Conservation (phyloP, 2,888 invertebrate genomes). For the Agapetus fuscipes region DNA sequence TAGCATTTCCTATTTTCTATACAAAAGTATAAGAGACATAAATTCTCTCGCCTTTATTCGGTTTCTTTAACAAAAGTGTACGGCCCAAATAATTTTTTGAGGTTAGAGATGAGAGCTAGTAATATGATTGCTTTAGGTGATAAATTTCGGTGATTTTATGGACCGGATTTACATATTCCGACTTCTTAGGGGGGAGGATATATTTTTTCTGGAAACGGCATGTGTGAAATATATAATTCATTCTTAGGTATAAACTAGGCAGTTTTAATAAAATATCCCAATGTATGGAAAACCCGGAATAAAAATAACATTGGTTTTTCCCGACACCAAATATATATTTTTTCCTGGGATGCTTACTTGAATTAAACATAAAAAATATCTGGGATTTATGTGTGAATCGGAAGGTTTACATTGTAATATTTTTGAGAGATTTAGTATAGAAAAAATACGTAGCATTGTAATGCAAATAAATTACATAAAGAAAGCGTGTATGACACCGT, state of each 20-base stretch:
- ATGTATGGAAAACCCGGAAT: slow-evolving; percentile 6
- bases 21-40: background rate
- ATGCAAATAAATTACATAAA: too few relatives aligned
- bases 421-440: too few relatives aligned
- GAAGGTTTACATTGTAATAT: too few relatives aligned
- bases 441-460: too few relatives aligned
- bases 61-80: slow-evolving; percentile 1
- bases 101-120: slow-evolving; percentile 10
- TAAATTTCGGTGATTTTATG: slow-evolving; percentile 21
- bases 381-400: too few relatives aligned
- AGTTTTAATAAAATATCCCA: slow-evolving; percentile 18
- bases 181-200: slow-evolving; percentile 6
- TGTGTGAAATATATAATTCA: slow-evolving; percentile 23
- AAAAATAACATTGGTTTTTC: slow-evolving; percentile 9
- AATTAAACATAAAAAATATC: too few relatives aligned
- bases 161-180: slow-evolving; percentile 19
- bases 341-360: too few relatives aligned
- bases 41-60: too few relatives aligned
- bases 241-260: slow-evolving; percentile 15
- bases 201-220: slow-evolving; percentile 18
- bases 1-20: background rate
- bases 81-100: slow-evolving; percentile 2
- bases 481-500: too few relatives aligned
- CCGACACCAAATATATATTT: slow-evolving; percentile 2
- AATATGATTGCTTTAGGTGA: slow-evolving; percentile 21